Evolutionary conservation across 2,888 invertebrate species (phyloP).

Genomic region (Ernsta delagoae): DNA sequence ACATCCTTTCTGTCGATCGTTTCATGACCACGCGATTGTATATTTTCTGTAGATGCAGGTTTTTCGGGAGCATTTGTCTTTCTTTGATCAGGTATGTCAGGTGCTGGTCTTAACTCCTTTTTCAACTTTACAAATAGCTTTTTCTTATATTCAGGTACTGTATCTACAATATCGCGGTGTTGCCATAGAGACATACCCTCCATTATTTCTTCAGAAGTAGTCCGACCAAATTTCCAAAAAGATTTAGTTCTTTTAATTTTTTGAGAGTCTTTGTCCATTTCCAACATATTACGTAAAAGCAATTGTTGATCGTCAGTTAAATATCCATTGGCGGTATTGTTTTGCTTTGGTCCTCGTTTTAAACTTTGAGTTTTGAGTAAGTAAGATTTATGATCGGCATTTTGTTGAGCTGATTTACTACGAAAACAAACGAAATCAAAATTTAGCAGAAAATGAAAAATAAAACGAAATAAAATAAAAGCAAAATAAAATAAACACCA

Average conservation of each 20-base stretch:
- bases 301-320: conserved; percentile 84
- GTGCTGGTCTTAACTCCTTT: conserved; percentile 74
- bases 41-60: conserved; percentile 55
- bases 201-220: conserved; percentile 89
- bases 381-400: conserved; percentile 69
- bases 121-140: conserved; percentile 76
- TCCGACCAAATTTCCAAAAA: conserved; percentile 93
- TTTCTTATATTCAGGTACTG: conserved; percentile 83
- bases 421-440: conserved; percentile 51
- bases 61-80: conserved; percentile 63
- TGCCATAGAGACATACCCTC: conserved; percentile 95
- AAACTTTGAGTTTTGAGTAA: conserved; percentile 79
- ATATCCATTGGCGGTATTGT: conserved; percentile 72
- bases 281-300: conserved; percentile 77
- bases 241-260: conserved; percentile 92
- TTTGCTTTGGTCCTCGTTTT: conserved; percentile 69
- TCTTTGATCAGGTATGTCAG: conserved; percentile 67
- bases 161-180: conserved; percentile 92
- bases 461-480: conserved; percentile 46
- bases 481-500: conserved; percentile 52
- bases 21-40: conserved; percentile 65
- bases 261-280: conserved; percentile 86
- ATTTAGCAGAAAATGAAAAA: conserved; percentile 28
- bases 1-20: conserved; percentile 78
- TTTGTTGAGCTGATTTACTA: conserved; percentile 76